Evolutionary conservation across 2,888 invertebrate species (phyloP).

Genomic region (Dichetophora obliterata): DNA sequence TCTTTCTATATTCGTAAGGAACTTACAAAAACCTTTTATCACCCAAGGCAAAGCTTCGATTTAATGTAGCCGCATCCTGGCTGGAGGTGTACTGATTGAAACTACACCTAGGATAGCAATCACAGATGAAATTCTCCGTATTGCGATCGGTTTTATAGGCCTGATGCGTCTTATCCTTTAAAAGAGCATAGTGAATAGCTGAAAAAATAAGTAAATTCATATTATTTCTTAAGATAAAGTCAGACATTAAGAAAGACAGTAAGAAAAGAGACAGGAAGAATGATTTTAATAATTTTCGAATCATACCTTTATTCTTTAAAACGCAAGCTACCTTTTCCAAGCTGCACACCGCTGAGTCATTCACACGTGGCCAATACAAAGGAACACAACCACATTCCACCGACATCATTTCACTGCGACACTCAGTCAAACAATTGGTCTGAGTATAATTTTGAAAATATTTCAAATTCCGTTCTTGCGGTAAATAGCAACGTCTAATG

Average conservation of each 20-base stretch:
- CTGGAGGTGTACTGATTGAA: slow-evolving; percentile 74
- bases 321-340: slow-evolving; percentile 56
- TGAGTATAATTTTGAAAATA: slow-evolving; percentile 73
- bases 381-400: slow-evolving; percentile 75
- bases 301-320: slow-evolving; percentile 50
- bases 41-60: slow-evolving; percentile 67
- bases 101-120: slow-evolving; percentile 73
- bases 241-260: neutral
- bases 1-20: neutral
- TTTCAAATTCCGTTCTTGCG: slow-evolving; percentile 69
- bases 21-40: slow-evolving; percentile 72
- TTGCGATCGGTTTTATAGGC: slow-evolving; percentile 38
- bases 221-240: neutral
- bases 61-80: slow-evolving; percentile 72
- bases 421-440: slow-evolving; percentile 76
- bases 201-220: neutral
- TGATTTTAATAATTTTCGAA: neutral
- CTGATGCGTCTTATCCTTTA: slow-evolving; percentile 16
- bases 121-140: slow-evolving; percentile 50
- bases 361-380: slow-evolving; percentile 70
- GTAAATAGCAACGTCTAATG: slow-evolving; percentile 74
- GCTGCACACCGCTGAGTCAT: slow-evolving; percentile 54
- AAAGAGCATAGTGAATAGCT: slow-evolving; percentile 48
- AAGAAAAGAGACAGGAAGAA: neutral
- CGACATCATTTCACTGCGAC: slow-evolving; percentile 70